Evolutionary conservation across 1,140 invertebrate species (phyloP).

Genomic region (Drosophila repletoides): DNA sequence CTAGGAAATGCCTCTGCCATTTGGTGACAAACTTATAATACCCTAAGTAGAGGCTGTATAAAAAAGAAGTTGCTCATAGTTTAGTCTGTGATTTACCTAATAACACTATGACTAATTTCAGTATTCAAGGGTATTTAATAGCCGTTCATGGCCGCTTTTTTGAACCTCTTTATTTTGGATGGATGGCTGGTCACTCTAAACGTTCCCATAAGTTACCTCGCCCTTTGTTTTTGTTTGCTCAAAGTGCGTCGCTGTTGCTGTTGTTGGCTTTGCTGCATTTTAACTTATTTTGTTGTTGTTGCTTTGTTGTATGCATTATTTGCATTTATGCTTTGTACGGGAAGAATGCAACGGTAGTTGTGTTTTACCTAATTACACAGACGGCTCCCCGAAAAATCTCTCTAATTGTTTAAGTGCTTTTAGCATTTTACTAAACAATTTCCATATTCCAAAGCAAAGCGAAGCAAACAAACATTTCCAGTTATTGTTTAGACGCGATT

Average conservation of each 20-base stretch:
- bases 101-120: too few relatives aligned
- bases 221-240: constrained; percentile 37
- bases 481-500: constrained; percentile 46
- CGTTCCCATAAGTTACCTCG: constrained; percentile 67
- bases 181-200: constrained; percentile 40
- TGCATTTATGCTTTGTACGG: constrained; percentile 55
- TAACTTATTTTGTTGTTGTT: constrained; percentile 14
- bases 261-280: constrained; percentile 29
- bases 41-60: too few relatives aligned
- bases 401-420: constrained; percentile 80
- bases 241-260: constrained; percentile 36
- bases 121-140: constrained; percentile 15
- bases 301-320: constrained; percentile 57
- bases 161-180: constrained; percentile 1
- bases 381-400: constrained; percentile 40
- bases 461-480: constrained; percentile 54
- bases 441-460: constrained; percentile 50
- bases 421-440: constrained; percentile 76
- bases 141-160: background rate
- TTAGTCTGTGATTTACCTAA: too few relatives aligned
- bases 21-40: too few relatives aligned
- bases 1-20: too few relatives aligned
- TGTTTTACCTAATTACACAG: constrained; percentile 79
- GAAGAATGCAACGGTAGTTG: constrained; percentile 56
- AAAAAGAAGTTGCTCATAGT: too few relatives aligned